Base-by-base conservation (phyloP, 2,113 vertebrate genomes). In the Poeciliopsis occidentalis region DNA sequence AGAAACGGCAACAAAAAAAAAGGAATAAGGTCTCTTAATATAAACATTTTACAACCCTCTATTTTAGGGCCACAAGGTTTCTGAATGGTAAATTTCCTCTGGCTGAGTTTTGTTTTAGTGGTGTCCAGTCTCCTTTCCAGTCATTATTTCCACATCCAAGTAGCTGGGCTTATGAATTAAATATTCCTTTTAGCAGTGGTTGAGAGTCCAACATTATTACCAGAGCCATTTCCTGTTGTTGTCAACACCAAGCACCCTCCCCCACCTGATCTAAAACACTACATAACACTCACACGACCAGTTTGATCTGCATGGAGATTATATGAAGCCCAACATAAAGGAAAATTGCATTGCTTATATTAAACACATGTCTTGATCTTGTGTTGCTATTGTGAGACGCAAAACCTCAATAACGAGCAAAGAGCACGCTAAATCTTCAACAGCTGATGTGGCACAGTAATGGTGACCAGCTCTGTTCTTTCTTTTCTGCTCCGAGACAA, bases 181-280 rank as follows among this genome's bases (percentile, higher is more conserved):
- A 92, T 87, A 90, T 89, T 86, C 79, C 82, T 81, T 78, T 89
- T 64, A 86, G 86, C 79, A 74, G 85, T 84, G 87, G 87, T 81
- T 80, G 80, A 83, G 75, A 88, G 85, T 83, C 85, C 87, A 83
- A 61, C 85, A 87, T 85, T 72, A 83, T 87, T 85, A 89, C 82
- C 83, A 88, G 85, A 84, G 83, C 88, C 85, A 90, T 90, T 93
- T 92, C 91, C 92, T 93, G 91, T 93, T 92, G 87, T 91, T 88
- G 89, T 90, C 87, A 89, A 90, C 89, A 85, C 71, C 76, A 81
- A 71, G 73, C 73, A 77, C 88, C 89, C 81, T 79, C 89, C 87
- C 89, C 90, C 88, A 79, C 26, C 89, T 75, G 51, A 4, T 65
- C 67, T 78, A 47, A 71, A 67, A 72, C 39, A 69, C 47, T 44